These are phyloP conservation scores for Sphinx pinastri DNA, from an alignment of 2,888 invertebrate genomes.

Conservation along the genomic window DNA sequence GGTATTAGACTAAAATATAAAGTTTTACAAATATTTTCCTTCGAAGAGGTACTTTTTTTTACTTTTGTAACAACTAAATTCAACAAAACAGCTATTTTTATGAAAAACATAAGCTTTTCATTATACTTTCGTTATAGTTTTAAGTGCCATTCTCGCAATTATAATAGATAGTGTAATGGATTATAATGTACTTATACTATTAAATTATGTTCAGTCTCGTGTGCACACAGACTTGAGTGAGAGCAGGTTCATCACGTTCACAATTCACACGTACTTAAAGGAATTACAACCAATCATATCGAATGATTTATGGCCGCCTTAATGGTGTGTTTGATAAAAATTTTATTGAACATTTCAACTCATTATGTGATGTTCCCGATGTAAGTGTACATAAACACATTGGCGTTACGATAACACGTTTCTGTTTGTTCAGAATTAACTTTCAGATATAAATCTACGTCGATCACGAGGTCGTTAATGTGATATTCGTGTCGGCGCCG, in stretches of 20 bases:
- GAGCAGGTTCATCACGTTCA: conserved; percentile 18
- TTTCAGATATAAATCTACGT: conserved; percentile 79
- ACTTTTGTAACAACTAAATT: not conserved
- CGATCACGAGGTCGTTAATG: conserved; percentile 82
- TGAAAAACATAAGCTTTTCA: not conserved
- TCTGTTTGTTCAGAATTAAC: conserved; percentile 49
- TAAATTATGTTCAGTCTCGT: not conserved
- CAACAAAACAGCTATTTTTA: not conserved
- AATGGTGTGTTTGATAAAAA: conserved; percentile 16
- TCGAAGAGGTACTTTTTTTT: too few species aligned
- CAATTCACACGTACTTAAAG: conserved; percentile 25
- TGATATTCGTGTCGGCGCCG: conserved; percentile 81
- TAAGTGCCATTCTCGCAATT: not conserved
- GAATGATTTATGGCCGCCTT: conserved; percentile 8
- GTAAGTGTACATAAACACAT: conserved; percentile 23
- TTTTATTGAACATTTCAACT: conserved; percentile 11
- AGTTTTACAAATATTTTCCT: too few species aligned
- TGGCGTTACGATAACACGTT: conserved; percentile 35
- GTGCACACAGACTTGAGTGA: not conserved
- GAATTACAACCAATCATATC: conserved; percentile 18
- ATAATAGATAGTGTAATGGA: not conserved
- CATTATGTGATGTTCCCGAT: conserved; percentile 10
- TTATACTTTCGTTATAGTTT: not conserved
- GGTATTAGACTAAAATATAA: too few species aligned
- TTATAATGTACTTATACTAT: not conserved